Base-by-base conservation (phyloP, 2,888 invertebrate genomes). In the Drosophila infuscata region DNA sequence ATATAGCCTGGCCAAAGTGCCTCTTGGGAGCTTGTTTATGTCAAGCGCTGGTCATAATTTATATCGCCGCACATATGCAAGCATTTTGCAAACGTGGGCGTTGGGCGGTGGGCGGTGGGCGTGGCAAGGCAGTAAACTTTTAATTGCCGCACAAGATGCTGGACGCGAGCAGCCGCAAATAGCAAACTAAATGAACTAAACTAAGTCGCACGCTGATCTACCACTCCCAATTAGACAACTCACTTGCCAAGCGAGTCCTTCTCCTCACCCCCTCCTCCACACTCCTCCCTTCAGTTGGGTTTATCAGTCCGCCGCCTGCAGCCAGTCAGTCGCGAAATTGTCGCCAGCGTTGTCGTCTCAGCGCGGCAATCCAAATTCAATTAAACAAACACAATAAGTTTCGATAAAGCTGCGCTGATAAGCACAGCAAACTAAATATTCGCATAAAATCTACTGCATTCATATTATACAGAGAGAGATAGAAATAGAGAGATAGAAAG, bases 21-120 rank as follows among this genome's bases (percentile, higher is more conserved):
- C 93, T 92, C 93, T 90, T 89, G 93, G 93, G 93, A 92, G 89
- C 90, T 91, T 90, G 91, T 93, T 93, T 93, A 92, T 93, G 93
- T 93, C 93, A 93, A 91, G 88, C 88, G 81, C 76, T 74, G 81
- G 74, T 80, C 83, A 91, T 92, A 91, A 91, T 91, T 92, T 91
- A 91, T 91, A 77, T 77, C 70, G 68, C 48, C 54, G 67, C 78
- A 75, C 79, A 82, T 82, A 85, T 85, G 86, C 71, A 82, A 71
- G 70, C 67, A 89, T 82, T 72, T 75, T 71, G 67, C 58, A 62
- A 20, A 41, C 29, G 15, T 12, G 8, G 5, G 25, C 0, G 3
- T 9, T 12, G 17, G 38, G 15, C 72, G 89, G 88, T 77, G 85
- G 3, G 11, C 9, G 17, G 38, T n/a, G 72, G 89, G 88, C 80